Evolutionary conservation across 2,888 invertebrate species (phyloP), one percentile per base, ranked within the genome.

Genomic region (Hyppa rectilinea): DNA sequence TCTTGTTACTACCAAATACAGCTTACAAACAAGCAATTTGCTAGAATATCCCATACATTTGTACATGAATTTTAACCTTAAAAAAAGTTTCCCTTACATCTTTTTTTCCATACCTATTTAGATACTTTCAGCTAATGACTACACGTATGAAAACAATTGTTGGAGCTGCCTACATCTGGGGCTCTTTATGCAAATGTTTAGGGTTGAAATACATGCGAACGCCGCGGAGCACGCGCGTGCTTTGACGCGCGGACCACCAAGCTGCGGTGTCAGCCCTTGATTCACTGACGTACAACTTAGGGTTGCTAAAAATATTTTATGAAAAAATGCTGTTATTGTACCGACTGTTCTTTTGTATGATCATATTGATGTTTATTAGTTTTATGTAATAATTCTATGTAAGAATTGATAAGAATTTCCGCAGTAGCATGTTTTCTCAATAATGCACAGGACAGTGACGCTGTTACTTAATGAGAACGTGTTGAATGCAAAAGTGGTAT

Each of bases 161-260:
- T 71, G 12, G 29, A 31, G n/a, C 31, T 47, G 36, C 34, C 74
- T 72, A 67, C 71, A 74, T 72, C 66, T 62, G 67, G 55, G 78
- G 71, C 78, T 78, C 75, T 78, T 87, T 92, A 95, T 95, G 93
- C 92, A 93, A 95, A 95, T 94, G 79, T 84, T 87, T 90, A 93
- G 92, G 93, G 93, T 90, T 93, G 93, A 90, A 90, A 92, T 90
- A 91, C 91, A 91, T 89, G 91, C 88, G 90, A 91, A 92, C 88
- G 87, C 89, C 85, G 88, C 87, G 86, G 89, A 91, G 92, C 95
- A 94, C 95, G 94, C 95, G 94, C 93, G 89, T 86, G 71, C 85
- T 80, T 88, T 94, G 95, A 96, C 92, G 92, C 88, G 92, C 87
- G 90, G 95, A 96, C 95, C 95, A 96, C 95, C 95, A 89, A 86